Evolutionary conservation across 2,797 vertebrate species (phyloP).

Genomic region (Pseudochirops cupreus): DNA sequence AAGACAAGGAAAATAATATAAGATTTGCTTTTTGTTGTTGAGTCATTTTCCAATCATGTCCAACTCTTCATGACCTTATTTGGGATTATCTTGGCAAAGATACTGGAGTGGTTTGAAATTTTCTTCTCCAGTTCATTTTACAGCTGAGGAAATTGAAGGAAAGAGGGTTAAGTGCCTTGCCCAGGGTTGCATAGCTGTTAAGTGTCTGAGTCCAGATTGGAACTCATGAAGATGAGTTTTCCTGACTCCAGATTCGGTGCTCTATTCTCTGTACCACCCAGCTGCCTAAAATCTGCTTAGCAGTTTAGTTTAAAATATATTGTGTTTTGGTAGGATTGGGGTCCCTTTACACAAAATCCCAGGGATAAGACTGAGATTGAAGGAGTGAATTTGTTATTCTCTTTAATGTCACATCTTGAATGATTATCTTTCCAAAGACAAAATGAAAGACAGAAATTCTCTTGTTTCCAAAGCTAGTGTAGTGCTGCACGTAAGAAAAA

Average conservation of each 20-base stretch:
- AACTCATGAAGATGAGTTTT: neutral
- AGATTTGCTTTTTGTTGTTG: neutral
- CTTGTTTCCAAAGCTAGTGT: constrained; percentile 4
- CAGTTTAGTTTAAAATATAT: neutral
- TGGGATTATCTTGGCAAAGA: neutral
- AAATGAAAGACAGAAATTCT: neutral
- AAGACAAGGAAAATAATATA: neutral
- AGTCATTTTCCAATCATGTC: neutral
- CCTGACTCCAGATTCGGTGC: neutral
- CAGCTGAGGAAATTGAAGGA: neutral
- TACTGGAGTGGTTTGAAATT: neutral
- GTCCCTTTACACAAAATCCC: neutral
- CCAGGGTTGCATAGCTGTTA: neutral
- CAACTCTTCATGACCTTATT: neutral
- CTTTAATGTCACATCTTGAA: neutral
- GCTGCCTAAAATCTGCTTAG: neutral
- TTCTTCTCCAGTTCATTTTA: neutral
- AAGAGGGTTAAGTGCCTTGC: neutral
- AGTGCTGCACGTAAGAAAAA: constrained; percentile 1
- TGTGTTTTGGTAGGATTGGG: neutral
- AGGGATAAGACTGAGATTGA: neutral
- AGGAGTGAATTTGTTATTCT: neutral
- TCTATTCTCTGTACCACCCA: neutral
- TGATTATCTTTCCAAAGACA: neutral
- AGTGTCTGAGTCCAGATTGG: neutral